Conservation (phyloP, 2,113 vertebrate species). For the Gymnocephalus cernua region DNA sequence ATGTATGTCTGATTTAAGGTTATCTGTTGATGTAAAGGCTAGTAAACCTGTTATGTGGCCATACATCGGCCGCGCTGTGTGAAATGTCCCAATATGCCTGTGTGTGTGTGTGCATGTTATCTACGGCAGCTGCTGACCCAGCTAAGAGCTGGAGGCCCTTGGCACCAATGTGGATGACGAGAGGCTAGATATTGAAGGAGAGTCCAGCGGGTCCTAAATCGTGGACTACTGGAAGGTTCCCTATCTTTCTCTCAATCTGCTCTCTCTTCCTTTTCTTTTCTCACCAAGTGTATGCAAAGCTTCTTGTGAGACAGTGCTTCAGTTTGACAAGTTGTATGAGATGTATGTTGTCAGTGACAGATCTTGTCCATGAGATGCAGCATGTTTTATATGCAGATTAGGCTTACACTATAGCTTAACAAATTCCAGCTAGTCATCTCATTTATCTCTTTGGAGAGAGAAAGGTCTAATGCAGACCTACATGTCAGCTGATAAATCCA, state of each 20-base stretch:
- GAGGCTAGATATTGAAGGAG: constrained; percentile 97
- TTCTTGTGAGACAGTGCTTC: constrained; percentile 68
- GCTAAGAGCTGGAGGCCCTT: constrained; percentile 95
- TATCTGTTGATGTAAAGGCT: constrained; percentile 51
- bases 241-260: constrained; percentile 87
- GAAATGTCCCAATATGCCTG: constrained; percentile 94
- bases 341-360: constrained; percentile 48
- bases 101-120: constrained; percentile 98
- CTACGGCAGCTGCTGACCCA: constrained; percentile 96
- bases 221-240: constrained; percentile 98
- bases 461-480: not conserved
- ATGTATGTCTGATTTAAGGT: constrained; percentile 24
- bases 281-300: constrained; percentile 73
- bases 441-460: not conserved
- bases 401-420: not conserved
- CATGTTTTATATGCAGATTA: constrained; percentile 32
- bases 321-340: constrained; percentile 62
- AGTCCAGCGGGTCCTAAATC: constrained; percentile 96
- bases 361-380: constrained; percentile 22
- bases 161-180: constrained; percentile 95
- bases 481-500: not conserved
- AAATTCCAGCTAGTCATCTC: not conserved
- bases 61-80: constrained; percentile 86
- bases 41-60: constrained; percentile 75
- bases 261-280: constrained; percentile 63